Evolutionary conservation across 2,797 vertebrate species (phyloP), one percentile per base, ranked within the genome.

Genomic region (Enoplosus armatus): DNA sequence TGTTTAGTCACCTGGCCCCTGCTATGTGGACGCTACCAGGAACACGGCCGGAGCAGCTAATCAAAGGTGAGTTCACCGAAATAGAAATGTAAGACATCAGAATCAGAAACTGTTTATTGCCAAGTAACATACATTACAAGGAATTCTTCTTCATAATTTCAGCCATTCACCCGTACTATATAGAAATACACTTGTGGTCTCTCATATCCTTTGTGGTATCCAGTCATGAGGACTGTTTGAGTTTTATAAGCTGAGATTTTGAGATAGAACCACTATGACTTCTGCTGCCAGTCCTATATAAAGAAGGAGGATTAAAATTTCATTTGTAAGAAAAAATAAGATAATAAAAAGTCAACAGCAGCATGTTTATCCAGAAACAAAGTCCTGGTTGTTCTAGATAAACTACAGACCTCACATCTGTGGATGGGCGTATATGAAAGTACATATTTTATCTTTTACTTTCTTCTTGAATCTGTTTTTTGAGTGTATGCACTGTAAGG

Each of bases 11-110:
- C 89, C 94, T 99, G 79, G 98, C 98, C 27, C 98, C 98, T 54
- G 98, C 98, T 41, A 99, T 99, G 98, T 99, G 98, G 98, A 98
- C 97, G 0, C 95, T 99, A 50, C 98, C 98, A 11, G 98, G 98
- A 77, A 97, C 98, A 24, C 95, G 97, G 74, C 98, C 98, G 0
- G 98, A 99, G 85, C 96, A 96, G 77, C 94, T 99, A 10, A 99
- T 99, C 87, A 99, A 99, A 97, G 98, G 98, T 96, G 4, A 72
- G 77, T 6, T 63, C 41, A 51, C 27, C 5, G 18, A 55, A 61
- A 48, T 31, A 14, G 24, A 14, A 18, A n/a, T 60, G 3, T 15
- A 7, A 14, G n/a, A 24, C 5, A n/a, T n/a, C n/a, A n/a, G n/a
- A n/a, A n/a, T n/a, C n/a, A n/a, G n/a, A n/a, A n/a, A n/a, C n/a